Conservation (phyloP, 2,797 vertebrate genomes). For the Picus viridis region DNA sequence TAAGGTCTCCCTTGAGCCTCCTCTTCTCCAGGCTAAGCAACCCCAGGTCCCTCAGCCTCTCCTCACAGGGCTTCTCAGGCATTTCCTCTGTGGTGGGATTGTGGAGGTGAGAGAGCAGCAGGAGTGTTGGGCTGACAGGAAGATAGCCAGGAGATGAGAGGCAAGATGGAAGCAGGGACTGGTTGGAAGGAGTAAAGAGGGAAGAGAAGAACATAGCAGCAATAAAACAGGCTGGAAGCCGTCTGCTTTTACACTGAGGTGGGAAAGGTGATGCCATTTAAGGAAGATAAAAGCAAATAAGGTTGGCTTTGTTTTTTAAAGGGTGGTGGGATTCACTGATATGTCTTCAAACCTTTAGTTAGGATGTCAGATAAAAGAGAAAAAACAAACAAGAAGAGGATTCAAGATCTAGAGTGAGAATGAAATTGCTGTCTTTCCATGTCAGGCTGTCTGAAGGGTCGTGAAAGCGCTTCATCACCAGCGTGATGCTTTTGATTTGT, state of each 20-base stretch:
- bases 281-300: not conserved
- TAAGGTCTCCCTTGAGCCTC: too few species aligned
- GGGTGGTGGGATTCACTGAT: not conserved
- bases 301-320: not conserved
- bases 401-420: not conserved
- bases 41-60: too few species aligned
- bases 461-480: not conserved
- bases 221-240: not conserved
- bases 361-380: not conserved
- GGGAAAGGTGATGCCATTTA: not conserved
- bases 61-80: too few species aligned
- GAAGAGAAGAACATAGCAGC: not conserved
- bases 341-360: not conserved
- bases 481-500: not conserved
- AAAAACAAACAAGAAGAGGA: too few species aligned
- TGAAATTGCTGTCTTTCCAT: not conserved
- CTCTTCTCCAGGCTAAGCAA: too few species aligned
- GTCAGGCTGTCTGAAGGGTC: not conserved
- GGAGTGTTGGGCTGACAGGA: not conserved
- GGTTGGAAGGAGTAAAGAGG: not conserved
- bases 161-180: not conserved
- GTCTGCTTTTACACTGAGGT: not conserved
- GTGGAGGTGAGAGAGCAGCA: not conserved
- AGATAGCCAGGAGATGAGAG: not conserved
- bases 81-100: not conserved